Evolutionary conservation across 2,888 invertebrate species (phyloP), one percentile per base, ranked within the genome.

Genomic region (Aphidoletes aphidimyza): DNA sequence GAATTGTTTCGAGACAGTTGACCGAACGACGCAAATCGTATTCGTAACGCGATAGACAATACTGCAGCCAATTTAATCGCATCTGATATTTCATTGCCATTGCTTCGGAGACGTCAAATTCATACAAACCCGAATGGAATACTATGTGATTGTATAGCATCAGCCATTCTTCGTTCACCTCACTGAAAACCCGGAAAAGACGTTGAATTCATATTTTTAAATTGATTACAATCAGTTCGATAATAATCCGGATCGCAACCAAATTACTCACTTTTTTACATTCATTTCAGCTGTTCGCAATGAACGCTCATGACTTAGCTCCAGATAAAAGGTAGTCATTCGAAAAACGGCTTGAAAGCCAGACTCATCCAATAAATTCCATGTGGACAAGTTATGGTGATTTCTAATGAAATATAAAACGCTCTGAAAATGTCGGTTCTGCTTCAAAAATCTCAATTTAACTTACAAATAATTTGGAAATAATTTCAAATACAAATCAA

Each of bases 61-160:
- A 90, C 86, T 92, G 90, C 19, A 93, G 87, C 92, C 92, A 92
- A 83, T 91, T 89, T 39, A 92, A 89, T 85, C 93, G 88, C 22
- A 91, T 88, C 81, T 91, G 90, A 87, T 91, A 91, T 17, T 88
- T 88, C 2, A 88, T 84, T 91, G 90, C 91, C 84, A 91, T 90
- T n/a, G 89, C 89, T 47, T 88, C 89, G 88, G 91, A 90, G 47
- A 91, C 87, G 30, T 86, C 85, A n/a, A 87, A 86, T 5, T 87
- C 87, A 84, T 86, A 86, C 78, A 86, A 86, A 19, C 87, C 87
- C 9, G 87, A 87, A 47, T 87, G 86, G 49, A 87, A 87, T 37
- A 85, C 84, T 19, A 87, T 83, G 85, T 87, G 87, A 83, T 86
- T 84, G 83, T 86, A 87, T 6, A 87, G 30, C 83, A 85, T 85